Evolutionary conservation across 2,888 invertebrate genomes (phyloP).

Genomic region (Formica aserva): DNA sequence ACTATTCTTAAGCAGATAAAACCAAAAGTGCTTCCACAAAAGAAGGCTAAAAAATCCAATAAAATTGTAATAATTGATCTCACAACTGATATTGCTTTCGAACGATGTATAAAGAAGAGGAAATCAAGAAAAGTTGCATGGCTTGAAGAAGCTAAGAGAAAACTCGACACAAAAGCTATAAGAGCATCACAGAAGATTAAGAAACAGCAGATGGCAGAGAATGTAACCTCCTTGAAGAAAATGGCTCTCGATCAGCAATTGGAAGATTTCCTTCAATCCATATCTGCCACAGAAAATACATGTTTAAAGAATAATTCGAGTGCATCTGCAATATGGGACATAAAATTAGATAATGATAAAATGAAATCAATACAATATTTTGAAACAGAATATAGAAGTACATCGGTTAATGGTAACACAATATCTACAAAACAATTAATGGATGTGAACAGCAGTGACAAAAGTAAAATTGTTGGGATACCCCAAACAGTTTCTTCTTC

Average conservation of each 20-base stretch:
- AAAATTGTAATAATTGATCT: constrained; percentile 82
- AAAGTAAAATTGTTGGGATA: constrained; percentile 37
- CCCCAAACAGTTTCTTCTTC: constrained; percentile 46
- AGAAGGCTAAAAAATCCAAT: constrained; percentile 73
- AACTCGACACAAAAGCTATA: constrained; percentile 52
- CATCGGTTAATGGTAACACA: constrained; percentile 24
- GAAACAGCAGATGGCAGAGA: constrained; percentile 28
- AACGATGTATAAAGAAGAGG: constrained; percentile 77
- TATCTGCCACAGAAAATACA: constrained; percentile 24
- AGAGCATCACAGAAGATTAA: constrained; percentile 64
- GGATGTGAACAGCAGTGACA: constrained; percentile 39
- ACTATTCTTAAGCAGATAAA: constrained; percentile 60
- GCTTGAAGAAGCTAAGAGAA: constrained; percentile 77
- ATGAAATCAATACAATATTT: constrained; percentile 33
- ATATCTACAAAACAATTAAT: constrained; percentile 23
- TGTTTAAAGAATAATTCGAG: constrained; percentile 33
- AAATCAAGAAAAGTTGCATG: constrained; percentile 76
- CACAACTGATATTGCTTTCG: constrained; percentile 78
- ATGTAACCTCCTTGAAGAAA: constrained; percentile 27
- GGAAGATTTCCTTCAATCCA: constrained; percentile 52
- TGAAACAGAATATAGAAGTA: constrained; percentile 20
- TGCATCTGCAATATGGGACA: background rate
- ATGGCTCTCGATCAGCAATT: constrained; percentile 41
- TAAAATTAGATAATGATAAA: constrained; percentile 16
- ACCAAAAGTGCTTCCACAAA: constrained; percentile 65